Evolutionary conservation across 2,797 vertebrate genomes (phyloP).

Genomic region (Mus minutoides): DNA sequence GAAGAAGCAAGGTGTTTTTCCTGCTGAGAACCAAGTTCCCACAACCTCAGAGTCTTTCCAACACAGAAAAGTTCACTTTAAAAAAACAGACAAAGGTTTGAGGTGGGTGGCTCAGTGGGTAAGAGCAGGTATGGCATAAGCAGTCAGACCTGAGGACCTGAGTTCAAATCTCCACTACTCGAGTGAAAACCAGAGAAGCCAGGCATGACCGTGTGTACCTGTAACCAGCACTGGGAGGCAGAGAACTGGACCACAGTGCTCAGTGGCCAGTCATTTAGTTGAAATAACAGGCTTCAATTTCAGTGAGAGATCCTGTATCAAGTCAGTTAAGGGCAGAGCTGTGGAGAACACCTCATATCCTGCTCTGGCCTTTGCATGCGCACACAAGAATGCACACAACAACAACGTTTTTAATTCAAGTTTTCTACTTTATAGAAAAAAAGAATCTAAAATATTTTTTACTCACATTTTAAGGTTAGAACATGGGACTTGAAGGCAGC

Average conservation of each 20-base stretch:
- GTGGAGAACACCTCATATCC: neutral
- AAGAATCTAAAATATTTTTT: conserved; percentile 47
- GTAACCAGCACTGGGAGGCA: neutral
- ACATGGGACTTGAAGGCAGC: neutral
- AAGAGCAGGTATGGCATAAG: neutral
- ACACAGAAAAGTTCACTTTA: neutral
- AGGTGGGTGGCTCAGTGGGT: neutral
- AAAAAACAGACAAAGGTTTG: neutral
- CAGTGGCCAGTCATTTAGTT: no score
- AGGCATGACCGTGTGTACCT: neutral
- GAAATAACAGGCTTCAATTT: neutral
- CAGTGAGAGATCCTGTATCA: neutral
- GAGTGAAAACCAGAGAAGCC: neutral
- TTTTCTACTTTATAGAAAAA: conserved; percentile 37
- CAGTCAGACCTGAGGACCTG: neutral
- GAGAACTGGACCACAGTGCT: neutral
- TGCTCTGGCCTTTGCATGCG: neutral
- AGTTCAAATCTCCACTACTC: neutral
- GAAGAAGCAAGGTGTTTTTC: neutral
- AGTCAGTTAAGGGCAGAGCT: no score
- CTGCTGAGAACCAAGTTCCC: neutral
- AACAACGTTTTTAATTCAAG: neutral
- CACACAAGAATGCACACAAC: neutral
- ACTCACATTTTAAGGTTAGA: conserved; percentile 26
- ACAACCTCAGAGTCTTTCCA: neutral